Evolutionary conservation across 1,140 invertebrate species (phyloP), one percentile per base, ranked within the genome.

Genomic region (Lepidurus apus): DNA sequence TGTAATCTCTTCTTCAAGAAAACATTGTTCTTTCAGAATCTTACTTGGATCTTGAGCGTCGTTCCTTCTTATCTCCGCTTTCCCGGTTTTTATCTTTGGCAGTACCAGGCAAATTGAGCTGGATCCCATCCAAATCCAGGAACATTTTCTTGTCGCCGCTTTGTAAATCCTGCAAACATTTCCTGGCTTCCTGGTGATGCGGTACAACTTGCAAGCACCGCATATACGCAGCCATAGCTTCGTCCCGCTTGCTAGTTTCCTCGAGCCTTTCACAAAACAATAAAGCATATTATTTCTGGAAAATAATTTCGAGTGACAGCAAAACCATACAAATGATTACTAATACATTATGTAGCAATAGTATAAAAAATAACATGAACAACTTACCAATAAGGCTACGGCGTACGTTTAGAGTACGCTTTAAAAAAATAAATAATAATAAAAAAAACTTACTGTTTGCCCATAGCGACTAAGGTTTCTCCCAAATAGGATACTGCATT

Each of bases 401-500:
- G 26, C 4, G 44, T 43, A n/a, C 43, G 43, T 34, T 79, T 65
- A 81, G 78, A 65, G 75, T 73, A 77, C 21, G 74, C 21, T 34
- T 34, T 10, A 13, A 26, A 24, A 6, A 6, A 42, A 73, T 74
- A 79, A 17, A 2, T 3, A 34, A 42, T 10, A 80, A 11, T n/a
- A n/a, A 26, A 73, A 79, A 74, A 42, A 21, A 76, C 82, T 83
- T 84, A 87, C 86, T 94, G 80, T 92, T 89, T 82, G 90, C 94
- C 81, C 92, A 84, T 86, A 0, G 95, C 95, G 1, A 97, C 91
- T 13, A 97, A 85, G 1, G 95, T 98, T 85, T 98, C 95, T 26
- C 93, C 92, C 88, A 97, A 91, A 86, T 98, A 98, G 85, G 97
- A 97, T 76, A 93, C 90, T 65, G 95, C 96, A 88, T 98, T 98